These are phyloP conservation scores for Bombylius major DNA, from an alignment of 2,888 invertebrate species.

Conservation along the genomic window DNA sequence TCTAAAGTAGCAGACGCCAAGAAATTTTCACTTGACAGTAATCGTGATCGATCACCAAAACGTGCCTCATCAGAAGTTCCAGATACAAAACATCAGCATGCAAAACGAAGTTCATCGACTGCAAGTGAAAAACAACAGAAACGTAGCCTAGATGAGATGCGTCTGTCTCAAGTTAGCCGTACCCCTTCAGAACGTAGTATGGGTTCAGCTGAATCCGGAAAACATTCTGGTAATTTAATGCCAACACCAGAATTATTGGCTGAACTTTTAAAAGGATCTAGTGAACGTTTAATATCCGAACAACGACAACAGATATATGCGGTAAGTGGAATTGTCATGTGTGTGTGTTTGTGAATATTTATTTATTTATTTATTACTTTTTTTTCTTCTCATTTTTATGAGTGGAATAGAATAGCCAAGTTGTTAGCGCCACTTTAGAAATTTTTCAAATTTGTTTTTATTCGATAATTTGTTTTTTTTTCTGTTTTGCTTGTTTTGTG, in stretches of 20 bases:
- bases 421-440: too few species aligned
- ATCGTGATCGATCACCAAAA: conserved; percentile 23
- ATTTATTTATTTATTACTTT: background rate
- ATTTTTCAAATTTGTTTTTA: too few species aligned
- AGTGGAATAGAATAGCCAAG: too few species aligned
- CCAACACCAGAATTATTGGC: conserved; percentile 57
- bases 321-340: conserved; percentile 22
- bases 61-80: conserved; percentile 30
- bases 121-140: conserved; percentile 25
- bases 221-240: conserved; percentile 18
- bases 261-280: conserved; percentile 64
- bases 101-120: conserved; percentile 32
- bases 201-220: conserved; percentile 9
- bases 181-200: conserved; percentile 15
- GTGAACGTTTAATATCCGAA: conserved; percentile 58
- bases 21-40: conserved; percentile 14
- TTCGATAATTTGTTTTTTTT: too few species aligned
- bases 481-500: too few species aligned
- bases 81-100: conserved; percentile 23
- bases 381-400: background rate
- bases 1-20: conserved; percentile 10
- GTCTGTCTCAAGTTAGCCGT: conserved; percentile 14
- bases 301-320: conserved; percentile 33
- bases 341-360: too few species aligned
- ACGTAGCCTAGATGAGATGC: conserved; percentile 26